Base-by-base conservation (phyloP, 1,140 invertebrate genomes). In the Cardiocondyla obscurior region DNA sequence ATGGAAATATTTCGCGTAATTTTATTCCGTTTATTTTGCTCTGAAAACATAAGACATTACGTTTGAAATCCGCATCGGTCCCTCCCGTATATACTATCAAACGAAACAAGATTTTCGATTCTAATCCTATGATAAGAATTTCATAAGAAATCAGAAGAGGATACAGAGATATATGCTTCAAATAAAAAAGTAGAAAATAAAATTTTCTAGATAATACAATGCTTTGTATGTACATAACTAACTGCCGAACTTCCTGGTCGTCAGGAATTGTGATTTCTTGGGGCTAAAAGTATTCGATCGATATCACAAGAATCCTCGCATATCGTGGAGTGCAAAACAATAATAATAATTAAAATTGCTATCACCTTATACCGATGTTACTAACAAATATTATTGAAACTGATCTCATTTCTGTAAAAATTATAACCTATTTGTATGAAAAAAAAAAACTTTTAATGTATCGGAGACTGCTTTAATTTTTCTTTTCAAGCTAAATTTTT, bases 161-260 rank as follows among this genome's bases (percentile, higher is more conserved):
- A 36, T n/a, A 62, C 22, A 25, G 5, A 10, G 22, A 39, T 55
- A 49, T n/a, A 22, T 65, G 42, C 19, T 79, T 69, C 12, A n/a
- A 42, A 8, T 10, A 28, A 69, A n/a, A 79, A 55, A 30, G 5
- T 53, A 49, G 33, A 22, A 39, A 69, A 16, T 79, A 55, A 12
- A 55, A 39, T 42, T 55, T 79, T 30, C 12, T 53, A 49, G 5
- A 36, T 49, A 39, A 76, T 69, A 42, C 8, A 14, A 19, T 42
- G 16, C 44, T 69, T 69, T 49, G n/a, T 79, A 67, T 49, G n/a
- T 79, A 67, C 53, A 79, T 79, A 55, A 28, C 14, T 22, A 64
- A 76, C 12, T 49, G 25, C 14, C 19, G 58, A 49, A 49, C 8
- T 28, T 30, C 14, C n/a, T 30, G 39, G 12, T 19, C n/a, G n/a